phyloP scores from a whole-genome alignment of 1,140 invertebrate species.

The Melipona quadrifasciata region DNA sequence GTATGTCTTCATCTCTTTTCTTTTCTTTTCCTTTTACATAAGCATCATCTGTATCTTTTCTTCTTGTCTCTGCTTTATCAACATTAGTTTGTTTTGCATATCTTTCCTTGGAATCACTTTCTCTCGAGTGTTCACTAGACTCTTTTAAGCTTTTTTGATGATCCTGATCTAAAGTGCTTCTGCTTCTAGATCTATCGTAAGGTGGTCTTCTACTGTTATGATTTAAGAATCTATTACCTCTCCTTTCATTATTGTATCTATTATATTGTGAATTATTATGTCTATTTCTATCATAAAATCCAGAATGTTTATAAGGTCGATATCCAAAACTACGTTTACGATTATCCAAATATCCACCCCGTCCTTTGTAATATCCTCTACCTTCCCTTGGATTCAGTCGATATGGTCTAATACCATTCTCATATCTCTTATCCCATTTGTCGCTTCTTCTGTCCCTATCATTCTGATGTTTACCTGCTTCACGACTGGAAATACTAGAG shows the following conservation, averaged over 20 bases:
- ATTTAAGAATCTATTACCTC: conserved; percentile 51
- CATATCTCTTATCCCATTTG: conserved; percentile 54
- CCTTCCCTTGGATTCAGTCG: conserved; percentile 26
- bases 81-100: conserved; percentile 33
- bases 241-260: conserved; percentile 63
- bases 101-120: conserved; percentile 50
- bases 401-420: conserved; percentile 58
- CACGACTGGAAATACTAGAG: conserved; percentile 49
- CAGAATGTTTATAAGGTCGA: conserved; percentile 58
- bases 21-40: conserved; percentile 47
- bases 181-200: conserved; percentile 61
- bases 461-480: conserved; percentile 26
- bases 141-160: conserved; percentile 41
- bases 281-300: conserved; percentile 69
- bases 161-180: conserved; percentile 47
- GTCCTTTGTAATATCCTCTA: conserved; percentile 52
- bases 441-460: conserved; percentile 42
- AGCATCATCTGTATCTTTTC: conserved; percentile 25
- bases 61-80: conserved; percentile 50
- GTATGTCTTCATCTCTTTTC: conserved; percentile 16
- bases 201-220: conserved; percentile 56
- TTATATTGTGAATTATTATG: conserved; percentile 63
- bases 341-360: conserved; percentile 38
- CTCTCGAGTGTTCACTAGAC: conserved; percentile 38
- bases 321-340: conserved; percentile 43